Percentiles rank a stretch among this genome's conserved stretches.
Evolutionary conservation across 30 jellyfish, hydroid and myxozoan species (phyloP).

Genomic region (Aurelia aurita): DNA sequence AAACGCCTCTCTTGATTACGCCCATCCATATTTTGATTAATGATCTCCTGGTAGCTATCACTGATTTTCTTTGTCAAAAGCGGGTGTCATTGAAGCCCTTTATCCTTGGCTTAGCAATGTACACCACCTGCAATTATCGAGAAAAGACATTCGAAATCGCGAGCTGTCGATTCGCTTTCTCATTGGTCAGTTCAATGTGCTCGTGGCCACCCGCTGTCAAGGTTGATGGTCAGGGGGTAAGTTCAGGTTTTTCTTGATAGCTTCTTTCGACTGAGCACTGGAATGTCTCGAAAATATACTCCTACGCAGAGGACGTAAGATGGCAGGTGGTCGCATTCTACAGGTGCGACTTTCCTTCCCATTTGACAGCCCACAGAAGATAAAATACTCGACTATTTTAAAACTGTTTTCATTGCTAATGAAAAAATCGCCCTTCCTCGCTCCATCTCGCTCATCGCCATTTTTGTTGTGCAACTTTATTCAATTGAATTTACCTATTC

Average conservation of each 20-base stretch:
- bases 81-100: slow-evolving; percentile 32
- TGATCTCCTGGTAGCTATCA: slow-evolving; percentile 10
- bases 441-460: too few species aligned
- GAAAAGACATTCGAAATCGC: slow-evolving; percentile 39
- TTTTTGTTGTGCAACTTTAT: too few species aligned
- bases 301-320: too few species aligned
- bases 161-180: slow-evolving; percentile 28
- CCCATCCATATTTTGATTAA: too few species aligned
- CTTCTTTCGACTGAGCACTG: slow-evolving; percentile 21
- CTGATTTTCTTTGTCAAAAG: background rate
- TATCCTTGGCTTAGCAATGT: slow-evolving; percentile 54
- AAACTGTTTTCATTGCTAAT: too few species aligned
- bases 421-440: too few species aligned
- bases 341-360: too few species aligned
- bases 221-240: slow-evolving; percentile 41
- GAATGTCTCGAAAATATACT: background rate
- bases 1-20: too few species aligned
- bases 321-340: too few species aligned
- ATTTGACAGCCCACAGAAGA: too few species aligned
- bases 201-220: slow-evolving; percentile 80
- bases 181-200: slow-evolving; percentile 54
- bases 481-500: too few species aligned
- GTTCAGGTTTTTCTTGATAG: slow-evolving; percentile 3
- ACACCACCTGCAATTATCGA: slow-evolving; percentile 69
- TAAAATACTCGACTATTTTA: too few species aligned